A percentile compares a stretch with the other conserved stretches of the same genome.
Evolutionary conservation across 2,113 vertebrate genomes (phyloP).

Genomic region (Ameiurus melas): DNA sequence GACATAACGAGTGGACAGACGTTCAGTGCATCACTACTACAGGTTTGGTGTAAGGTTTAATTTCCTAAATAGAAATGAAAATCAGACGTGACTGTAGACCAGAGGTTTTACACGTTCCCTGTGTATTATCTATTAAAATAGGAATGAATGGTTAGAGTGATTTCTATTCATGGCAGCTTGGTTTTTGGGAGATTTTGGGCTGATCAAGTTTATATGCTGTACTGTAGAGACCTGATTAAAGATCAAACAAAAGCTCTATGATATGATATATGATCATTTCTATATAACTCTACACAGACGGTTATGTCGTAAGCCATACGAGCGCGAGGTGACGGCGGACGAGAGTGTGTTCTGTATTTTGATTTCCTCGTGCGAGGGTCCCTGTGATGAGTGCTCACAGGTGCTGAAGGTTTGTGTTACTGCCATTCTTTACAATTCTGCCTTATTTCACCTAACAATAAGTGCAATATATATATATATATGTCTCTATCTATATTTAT

Average conservation of each 20-base stretch:
- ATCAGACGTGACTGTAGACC: background rate
- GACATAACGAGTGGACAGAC: background rate
- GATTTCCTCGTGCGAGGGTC: conserved; percentile 4
- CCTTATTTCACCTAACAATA: conserved; percentile 37
- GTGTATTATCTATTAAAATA: background rate
- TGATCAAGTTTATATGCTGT: background rate
- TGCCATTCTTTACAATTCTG: conserved; percentile 55
- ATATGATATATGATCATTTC: background rate
- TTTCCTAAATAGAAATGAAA: background rate
- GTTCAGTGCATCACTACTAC: background rate
- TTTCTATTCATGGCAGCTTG: background rate
- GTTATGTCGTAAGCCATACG: conserved; percentile 23
- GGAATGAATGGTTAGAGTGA: background rate
- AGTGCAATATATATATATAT: conserved; percentile 29
- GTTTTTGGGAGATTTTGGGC: background rate
- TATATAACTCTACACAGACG: background rate
- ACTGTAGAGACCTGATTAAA: background rate
- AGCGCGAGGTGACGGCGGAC: background rate
- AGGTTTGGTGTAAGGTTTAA: background rate
- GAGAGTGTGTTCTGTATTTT: background rate
- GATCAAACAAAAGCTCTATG: background rate
- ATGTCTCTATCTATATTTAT: background rate
- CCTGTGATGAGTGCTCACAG: conserved; percentile 14
- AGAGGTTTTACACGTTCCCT: background rate
- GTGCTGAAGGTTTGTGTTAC: conserved; percentile 48